Conservation (phyloP, 2,113 vertebrate genomes). For the Eudorcas thomsonii region DNA sequence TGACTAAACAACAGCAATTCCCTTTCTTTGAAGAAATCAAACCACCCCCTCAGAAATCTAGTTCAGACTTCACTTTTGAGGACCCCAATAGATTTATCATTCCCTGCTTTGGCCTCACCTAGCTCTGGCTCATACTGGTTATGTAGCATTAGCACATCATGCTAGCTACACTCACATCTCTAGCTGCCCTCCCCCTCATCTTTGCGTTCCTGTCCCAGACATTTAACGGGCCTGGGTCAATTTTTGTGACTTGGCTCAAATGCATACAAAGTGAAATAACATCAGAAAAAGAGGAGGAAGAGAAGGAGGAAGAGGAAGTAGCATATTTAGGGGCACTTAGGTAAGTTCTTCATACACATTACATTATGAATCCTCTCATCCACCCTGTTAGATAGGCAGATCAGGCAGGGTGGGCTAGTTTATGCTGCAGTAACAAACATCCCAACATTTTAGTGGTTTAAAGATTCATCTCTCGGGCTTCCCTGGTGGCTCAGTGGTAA, state of each 20-base stretch:
- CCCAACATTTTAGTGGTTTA: not conserved
- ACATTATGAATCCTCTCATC: not conserved
- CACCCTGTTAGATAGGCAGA: not conserved
- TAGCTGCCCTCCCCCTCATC: not conserved
- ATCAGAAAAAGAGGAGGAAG: not conserved
- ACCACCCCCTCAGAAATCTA: not conserved
- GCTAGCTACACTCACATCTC: not conserved
- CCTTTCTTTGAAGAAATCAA: not conserved
- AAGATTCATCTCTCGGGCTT: not conserved
- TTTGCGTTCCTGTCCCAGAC: not conserved
- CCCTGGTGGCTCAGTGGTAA: not conserved
- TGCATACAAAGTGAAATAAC: not conserved
- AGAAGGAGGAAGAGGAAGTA: not conserved
- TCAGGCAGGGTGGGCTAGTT: not conserved
- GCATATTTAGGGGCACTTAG: not conserved
- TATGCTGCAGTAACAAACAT: not conserved
- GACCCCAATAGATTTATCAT: not conserved
- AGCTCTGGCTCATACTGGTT: not conserved
- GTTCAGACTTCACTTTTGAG: not conserved
- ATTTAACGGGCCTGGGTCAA: not conserved
- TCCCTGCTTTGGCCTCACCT: not conserved
- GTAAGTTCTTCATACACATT: fast-evolving
- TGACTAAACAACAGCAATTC: not conserved
- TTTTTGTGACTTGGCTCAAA: not conserved
- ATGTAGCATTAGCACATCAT: not conserved